These are phyloP conservation scores for Aptenodytes patagonicus DNA, from an alignment of 2,113 vertebrate genomes.

Conservation along the genomic window DNA sequence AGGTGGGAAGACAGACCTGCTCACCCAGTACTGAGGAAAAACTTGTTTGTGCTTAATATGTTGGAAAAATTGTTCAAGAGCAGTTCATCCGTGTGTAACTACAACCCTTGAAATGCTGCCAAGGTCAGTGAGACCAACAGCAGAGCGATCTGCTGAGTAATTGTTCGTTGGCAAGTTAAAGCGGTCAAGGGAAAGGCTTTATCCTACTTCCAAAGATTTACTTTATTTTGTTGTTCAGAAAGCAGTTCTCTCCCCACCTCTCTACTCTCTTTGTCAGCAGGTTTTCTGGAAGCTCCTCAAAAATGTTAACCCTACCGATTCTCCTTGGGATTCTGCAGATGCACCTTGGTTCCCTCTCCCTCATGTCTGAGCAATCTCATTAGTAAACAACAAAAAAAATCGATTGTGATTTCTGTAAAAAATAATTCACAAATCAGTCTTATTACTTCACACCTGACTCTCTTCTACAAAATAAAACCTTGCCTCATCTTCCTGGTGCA, in stretches of 20 bases:
- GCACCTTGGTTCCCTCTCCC: not conserved
- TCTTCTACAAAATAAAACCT: not conserved
- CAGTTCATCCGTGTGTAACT: conserved; percentile 9
- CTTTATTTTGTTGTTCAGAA: conserved; percentile 29
- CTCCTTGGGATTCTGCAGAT: not conserved
- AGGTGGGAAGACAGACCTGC: conserved; percentile 31
- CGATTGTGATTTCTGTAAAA: not conserved
- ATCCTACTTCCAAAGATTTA: conserved; percentile 42
- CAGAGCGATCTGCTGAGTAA: conserved; percentile 35
- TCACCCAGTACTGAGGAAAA: conserved; percentile 2
- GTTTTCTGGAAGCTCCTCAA: conserved; percentile 13
- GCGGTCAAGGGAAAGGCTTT: conserved; percentile 22
- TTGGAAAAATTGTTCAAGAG: conserved; percentile 48
- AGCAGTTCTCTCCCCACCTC: not conserved
- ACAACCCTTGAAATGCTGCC: not conserved
- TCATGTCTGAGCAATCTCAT: not conserved
- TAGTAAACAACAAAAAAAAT: not conserved
- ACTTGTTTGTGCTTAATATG: conserved; percentile 41
- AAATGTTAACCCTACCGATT: not conserved
- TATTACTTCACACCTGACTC: not conserved
- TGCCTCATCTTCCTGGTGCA: not conserved
- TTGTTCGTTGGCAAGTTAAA: conserved; percentile 41
- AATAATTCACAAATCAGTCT: not conserved
- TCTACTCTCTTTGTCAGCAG: not conserved
- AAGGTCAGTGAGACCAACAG: conserved; percentile 21